Percentiles rank a stretch among this genome's conserved stretches.
Evolutionary conservation across 2,113 vertebrate genomes (phyloP).

Genomic region (Todiramphus saurophagus): DNA sequence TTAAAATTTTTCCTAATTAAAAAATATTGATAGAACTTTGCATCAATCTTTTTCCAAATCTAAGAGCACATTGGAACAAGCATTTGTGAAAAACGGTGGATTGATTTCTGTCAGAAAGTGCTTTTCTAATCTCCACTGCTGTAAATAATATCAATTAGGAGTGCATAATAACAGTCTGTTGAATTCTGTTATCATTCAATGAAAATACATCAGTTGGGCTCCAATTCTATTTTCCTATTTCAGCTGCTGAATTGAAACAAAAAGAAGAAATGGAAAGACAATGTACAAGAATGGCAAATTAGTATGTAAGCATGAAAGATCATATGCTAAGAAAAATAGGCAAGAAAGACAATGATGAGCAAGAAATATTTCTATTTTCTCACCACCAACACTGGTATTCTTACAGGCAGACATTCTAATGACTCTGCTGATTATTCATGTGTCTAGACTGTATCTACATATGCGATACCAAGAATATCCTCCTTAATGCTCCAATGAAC

Average conservation of each 20-base stretch:
- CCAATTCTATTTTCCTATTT: not conserved
- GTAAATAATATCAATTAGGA: slow-evolving; percentile 46
- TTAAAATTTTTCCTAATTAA: not conserved
- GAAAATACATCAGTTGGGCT: not conserved
- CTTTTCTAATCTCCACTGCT: slow-evolving; percentile 38
- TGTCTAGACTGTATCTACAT: slow-evolving; percentile 7
- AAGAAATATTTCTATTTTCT: not conserved
- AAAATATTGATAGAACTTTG: not conserved
- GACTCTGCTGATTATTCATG: slow-evolving; percentile 17
- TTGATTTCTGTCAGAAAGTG: slow-evolving; percentile 29
- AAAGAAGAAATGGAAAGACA: slow-evolving; percentile 6
- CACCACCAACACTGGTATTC: not conserved
- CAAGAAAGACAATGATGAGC: not conserved
- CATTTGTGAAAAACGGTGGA: not conserved
- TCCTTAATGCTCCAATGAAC: not conserved
- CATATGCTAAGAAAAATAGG: not conserved
- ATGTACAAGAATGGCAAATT: not conserved
- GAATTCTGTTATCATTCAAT: slow-evolving; percentile 23
- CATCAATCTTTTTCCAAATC: not conserved
- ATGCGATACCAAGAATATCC: not conserved
- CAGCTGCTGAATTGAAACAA: slow-evolving; percentile 19
- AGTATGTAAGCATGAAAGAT: not conserved
- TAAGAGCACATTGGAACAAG: not conserved
- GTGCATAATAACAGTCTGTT: slow-evolving; percentile 8
- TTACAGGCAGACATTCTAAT: slow-evolving; percentile 9